A percentile compares a stretch with the other conserved stretches of the same genome.
These are phyloP conservation scores for Pelvicachromis taeniatus DNA, from an alignment of 2,113 vertebrate genomes.

Conservation along the genomic window DNA sequence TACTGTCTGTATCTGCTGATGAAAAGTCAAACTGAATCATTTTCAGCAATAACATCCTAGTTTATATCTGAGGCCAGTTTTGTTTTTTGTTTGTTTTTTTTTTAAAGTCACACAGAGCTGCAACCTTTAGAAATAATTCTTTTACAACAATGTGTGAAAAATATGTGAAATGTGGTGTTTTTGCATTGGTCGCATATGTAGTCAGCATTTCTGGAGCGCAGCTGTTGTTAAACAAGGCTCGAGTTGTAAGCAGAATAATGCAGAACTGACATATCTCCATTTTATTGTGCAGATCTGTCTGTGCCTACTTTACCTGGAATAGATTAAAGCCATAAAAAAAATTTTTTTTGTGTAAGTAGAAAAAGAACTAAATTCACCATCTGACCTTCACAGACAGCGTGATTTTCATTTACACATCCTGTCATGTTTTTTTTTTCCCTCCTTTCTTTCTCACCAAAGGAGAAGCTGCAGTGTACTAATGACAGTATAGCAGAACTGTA, in stretches of 20 bases:
- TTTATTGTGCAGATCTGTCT: not conserved
- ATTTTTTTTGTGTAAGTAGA: not conserved
- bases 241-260: not conserved
- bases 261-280: not conserved
- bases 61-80: not conserved
- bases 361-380: not conserved
- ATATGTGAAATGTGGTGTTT: not conserved
- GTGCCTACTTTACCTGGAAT: not conserved
- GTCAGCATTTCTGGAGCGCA: not conserved
- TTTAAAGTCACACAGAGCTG: not conserved
- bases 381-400: not conserved
- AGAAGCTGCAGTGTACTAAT: slow-evolving; percentile 8
- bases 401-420: slow-evolving; percentile 9
- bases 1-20: not conserved
- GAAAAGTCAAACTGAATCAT: not conserved
- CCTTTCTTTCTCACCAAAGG: not conserved
- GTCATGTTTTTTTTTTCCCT: slow-evolving; percentile 2
- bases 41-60: not conserved
- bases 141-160: not conserved
- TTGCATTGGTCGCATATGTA: not conserved
- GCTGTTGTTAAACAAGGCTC: not conserved
- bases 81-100: rapidly evolving
- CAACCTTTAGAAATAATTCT: not conserved
- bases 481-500: slow-evolving; percentile 44
- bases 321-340: slow-evolving; percentile 3